These are phyloP conservation scores for Oligia fasciuncula DNA, from an alignment of 2,888 invertebrate species.

Conservation along the genomic window DNA sequence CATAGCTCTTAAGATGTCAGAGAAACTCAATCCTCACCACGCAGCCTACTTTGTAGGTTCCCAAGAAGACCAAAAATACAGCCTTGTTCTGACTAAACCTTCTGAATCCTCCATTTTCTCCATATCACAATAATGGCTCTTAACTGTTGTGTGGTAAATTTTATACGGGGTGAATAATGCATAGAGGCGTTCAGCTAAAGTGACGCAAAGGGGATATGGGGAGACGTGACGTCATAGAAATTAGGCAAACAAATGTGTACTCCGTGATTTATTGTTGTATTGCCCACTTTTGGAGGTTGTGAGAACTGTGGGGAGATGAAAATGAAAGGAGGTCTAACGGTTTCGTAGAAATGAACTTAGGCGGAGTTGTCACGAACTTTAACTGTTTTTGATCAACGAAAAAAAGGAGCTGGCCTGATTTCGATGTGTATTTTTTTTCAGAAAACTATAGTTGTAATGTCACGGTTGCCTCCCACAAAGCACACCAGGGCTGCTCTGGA, in stretches of 20 bases:
- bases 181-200: constrained; percentile 44
- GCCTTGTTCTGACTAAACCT: constrained; percentile 9
- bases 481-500: background rate
- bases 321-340: background rate
- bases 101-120: constrained; percentile 18
- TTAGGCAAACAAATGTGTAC: constrained; percentile 37
- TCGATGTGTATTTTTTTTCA: background rate
- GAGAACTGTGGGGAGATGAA: background rate
- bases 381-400: background rate
- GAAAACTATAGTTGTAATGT: background rate
- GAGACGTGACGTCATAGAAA: constrained; percentile 50
- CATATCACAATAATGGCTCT: constrained; percentile 46
- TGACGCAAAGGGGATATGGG: constrained; percentile 25
- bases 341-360: background rate
- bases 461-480: no score
- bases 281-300: background rate
- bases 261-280: constrained; percentile 31
- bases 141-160: constrained; percentile 53
- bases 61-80: background rate
- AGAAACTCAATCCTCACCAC: background rate
- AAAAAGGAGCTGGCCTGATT: background rate
- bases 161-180: constrained; percentile 57
- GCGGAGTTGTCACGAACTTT: background rate
- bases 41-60: background rate
- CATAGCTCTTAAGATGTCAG: background rate